Evolutionary conservation across 2,113 vertebrate species (phyloP).

Genomic region (Triplophysa dalaica): DNA sequence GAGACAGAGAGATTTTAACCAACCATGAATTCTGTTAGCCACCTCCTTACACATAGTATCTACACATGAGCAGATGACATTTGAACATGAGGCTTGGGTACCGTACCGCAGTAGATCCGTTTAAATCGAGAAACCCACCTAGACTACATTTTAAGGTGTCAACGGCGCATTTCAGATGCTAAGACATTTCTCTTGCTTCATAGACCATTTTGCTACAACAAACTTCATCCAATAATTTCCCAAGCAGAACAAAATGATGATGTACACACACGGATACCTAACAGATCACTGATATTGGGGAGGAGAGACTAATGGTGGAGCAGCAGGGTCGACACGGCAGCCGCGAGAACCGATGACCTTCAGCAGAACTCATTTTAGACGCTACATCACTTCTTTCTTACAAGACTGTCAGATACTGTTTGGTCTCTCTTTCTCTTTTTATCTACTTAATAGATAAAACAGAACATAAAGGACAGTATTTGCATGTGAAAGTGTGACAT

Average conservation of each 20-base stretch:
- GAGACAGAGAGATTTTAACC: constrained; percentile 38
- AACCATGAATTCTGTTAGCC: background rate
- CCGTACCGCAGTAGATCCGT: background rate
- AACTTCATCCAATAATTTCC: too few relatives aligned
- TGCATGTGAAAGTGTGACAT: constrained; percentile 25
- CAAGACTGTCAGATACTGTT: background rate
- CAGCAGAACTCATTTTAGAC: background rate
- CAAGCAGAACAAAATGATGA: background rate
- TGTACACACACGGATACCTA: background rate
- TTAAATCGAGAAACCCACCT: background rate
- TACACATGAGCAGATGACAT: background rate
- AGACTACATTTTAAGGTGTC: too few relatives aligned
- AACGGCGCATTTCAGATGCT: too few relatives aligned
- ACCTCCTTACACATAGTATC: background rate
- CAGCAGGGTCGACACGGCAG: constrained; percentile 8
- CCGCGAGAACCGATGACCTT: constrained; percentile 39
- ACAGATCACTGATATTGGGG: constrained; percentile 31
- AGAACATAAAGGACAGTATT: constrained; percentile 25
- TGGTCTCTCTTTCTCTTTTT: background rate
- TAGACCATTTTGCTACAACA: background rate
- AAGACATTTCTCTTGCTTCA: background rate
- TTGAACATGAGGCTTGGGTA: background rate
- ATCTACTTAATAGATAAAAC: background rate
- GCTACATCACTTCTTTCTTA: constrained; percentile 7
- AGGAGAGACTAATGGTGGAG: constrained; percentile 29